Evolutionary conservation across 2,797 vertebrate species (phyloP).

Genomic region (Lagocephalus sceleratus): DNA sequence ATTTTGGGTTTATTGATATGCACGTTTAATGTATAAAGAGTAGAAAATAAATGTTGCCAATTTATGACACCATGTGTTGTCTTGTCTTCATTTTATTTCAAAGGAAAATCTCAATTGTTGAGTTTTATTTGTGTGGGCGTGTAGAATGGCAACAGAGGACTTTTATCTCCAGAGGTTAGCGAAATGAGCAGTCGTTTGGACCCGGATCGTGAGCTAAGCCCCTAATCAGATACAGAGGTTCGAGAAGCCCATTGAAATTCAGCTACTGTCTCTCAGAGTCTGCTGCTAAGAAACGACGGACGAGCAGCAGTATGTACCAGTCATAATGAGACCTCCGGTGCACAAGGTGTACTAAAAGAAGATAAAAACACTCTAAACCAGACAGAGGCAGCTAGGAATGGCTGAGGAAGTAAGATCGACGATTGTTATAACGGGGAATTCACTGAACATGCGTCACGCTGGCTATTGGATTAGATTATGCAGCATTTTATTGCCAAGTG

Average conservation of each 20-base stretch:
- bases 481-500: too few species aligned
- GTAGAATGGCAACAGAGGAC: background rate
- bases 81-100: conserved; percentile 25
- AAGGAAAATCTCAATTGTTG: background rate
- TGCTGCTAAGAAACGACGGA: conserved; percentile 10
- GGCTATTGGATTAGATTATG: too few species aligned
- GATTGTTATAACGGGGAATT: background rate
- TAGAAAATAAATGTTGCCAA: conserved; percentile 74
- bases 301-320: background rate
- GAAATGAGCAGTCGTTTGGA: conserved; percentile 10
- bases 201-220: conserved; percentile 9
- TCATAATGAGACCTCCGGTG: conserved; percentile 4
- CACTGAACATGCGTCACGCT: too few species aligned
- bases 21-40: conserved; percentile 72
- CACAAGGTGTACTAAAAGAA: background rate
- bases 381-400: too few species aligned
- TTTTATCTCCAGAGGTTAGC: background rate
- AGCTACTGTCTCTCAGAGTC: conserved; percentile 6
- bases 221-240: conserved; percentile 13
- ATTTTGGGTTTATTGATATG: conserved; percentile 69
- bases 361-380: background rate
- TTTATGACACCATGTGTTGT: conserved; percentile 51
- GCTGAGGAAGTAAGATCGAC: background rate
- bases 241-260: conserved; percentile 20
- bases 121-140: too few species aligned